A percentile compares a stretch with the other conserved stretches of the same genome.
These are phyloP conservation scores for Clamator glandarius DNA, from an alignment of 2,797 vertebrate genomes.

Conservation along the genomic window DNA sequence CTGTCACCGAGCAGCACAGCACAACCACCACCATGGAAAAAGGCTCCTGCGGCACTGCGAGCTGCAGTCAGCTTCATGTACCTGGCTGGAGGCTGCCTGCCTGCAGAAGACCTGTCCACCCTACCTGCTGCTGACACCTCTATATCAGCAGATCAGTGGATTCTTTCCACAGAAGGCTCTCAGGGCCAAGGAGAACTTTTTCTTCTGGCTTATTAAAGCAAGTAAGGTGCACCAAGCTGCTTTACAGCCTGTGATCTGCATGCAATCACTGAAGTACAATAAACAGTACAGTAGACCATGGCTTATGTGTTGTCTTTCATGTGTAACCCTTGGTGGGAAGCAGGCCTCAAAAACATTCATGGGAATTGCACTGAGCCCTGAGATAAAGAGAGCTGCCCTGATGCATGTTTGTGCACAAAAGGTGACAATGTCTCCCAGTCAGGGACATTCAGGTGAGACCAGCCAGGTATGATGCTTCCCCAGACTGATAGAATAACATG, in stretches of 20 bases:
- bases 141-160: background rate
- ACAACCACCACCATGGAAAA: background rate
- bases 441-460: background rate
- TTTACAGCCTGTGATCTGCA: background rate
- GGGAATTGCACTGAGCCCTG: background rate
- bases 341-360: background rate
- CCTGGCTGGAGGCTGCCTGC: background rate
- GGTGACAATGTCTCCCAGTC: background rate
- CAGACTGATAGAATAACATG: background rate
- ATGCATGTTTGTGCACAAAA: accelerated
- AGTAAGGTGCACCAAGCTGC: background rate
- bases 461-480: background rate
- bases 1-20: background rate
- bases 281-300: background rate
- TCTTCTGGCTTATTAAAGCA: background rate
- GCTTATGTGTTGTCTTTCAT: accelerated
- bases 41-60: background rate
- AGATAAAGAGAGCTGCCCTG: background rate
- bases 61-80: background rate
- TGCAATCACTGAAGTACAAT: accelerated
- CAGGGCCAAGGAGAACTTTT: background rate
- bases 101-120: background rate
- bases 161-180: background rate
- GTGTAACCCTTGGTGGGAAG: background rate
- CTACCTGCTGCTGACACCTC: background rate